Percentiles rank a stretch among this genome's conserved stretches.
phyloP scores from a whole-genome alignment of 2,888 invertebrate genomes.

The Philhelius pedissequus region DNA sequence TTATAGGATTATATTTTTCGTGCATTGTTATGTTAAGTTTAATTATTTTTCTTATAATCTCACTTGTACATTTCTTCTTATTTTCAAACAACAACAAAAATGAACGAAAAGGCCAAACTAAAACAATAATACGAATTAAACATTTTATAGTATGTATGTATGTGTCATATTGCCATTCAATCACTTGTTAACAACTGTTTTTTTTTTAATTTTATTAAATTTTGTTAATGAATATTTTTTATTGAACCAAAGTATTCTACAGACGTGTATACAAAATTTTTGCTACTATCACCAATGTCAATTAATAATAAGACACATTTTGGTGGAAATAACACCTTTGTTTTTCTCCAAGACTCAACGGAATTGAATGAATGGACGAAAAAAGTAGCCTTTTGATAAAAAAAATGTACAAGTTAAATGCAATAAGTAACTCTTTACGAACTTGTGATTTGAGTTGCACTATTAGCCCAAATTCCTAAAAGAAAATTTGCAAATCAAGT shows the following conservation, averaged over 20 bases:
- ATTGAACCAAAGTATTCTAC: not conserved
- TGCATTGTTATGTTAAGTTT: constrained; percentile 56
- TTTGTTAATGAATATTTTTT: not conserved
- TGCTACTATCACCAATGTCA: not conserved
- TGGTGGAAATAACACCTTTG: no score
- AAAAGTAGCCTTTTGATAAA: no score
- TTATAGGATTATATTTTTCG: constrained; percentile 9
- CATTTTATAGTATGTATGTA: constrained; percentile 10
- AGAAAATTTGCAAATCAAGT: no score
- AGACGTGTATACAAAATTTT: no score
- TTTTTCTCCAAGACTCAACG: no score
- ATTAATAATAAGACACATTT: no score
- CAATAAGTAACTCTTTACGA: no score
- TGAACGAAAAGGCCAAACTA: constrained; percentile 41
- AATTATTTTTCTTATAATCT: constrained; percentile 8
- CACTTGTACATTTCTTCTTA: constrained; percentile 12
- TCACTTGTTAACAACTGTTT: constrained; percentile 36
- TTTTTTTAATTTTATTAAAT: constrained; percentile 12
- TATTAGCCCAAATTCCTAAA: no score
- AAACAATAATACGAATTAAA: constrained; percentile 24
- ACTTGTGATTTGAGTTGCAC: no score
- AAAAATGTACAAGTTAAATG: no score
- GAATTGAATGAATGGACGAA: no score
- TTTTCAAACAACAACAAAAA: not conserved
- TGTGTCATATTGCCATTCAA: constrained; percentile 38